These are phyloP conservation scores for Anoplopoma fimbria DNA, from an alignment of 2,113 vertebrate species.

Conservation along the genomic window DNA sequence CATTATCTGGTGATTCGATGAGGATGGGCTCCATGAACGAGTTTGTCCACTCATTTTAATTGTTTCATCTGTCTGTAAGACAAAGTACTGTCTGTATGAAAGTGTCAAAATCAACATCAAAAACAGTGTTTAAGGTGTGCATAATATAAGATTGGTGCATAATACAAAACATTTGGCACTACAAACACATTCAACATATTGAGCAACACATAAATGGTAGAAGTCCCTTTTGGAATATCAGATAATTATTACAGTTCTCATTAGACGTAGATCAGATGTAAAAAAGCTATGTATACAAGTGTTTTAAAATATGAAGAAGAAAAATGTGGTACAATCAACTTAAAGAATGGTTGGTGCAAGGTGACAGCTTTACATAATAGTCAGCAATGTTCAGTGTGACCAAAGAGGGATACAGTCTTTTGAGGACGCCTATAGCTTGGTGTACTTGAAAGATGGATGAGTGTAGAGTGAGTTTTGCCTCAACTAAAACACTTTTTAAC, in stretches of 20 bases:
- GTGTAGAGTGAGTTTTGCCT: conserved; percentile 82
- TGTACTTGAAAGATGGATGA: conserved; percentile 31
- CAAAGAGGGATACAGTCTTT: conserved; percentile 25
- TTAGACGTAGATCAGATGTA: background rate
- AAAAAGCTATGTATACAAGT: background rate
- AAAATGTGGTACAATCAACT: conserved; percentile 11
- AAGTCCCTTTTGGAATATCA: background rate
- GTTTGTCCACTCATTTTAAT: background rate
- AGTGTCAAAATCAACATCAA: background rate
- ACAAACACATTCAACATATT: background rate
- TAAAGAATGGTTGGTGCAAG: background rate
- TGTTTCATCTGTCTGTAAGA: background rate
- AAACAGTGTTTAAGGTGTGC: background rate
- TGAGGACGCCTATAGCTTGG: conserved; percentile 20
- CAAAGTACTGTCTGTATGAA: background rate
- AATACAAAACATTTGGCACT: background rate
- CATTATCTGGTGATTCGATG: background rate
- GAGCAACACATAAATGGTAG: background rate
- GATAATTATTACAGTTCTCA: background rate
- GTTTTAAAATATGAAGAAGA: background rate
- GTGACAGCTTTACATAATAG: conserved; percentile 5
- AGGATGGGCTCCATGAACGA: background rate
- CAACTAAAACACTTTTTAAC: conserved; percentile 91
- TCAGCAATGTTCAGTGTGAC: conserved; percentile 28
- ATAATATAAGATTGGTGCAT: background rate